phyloP scores from a whole-genome alignment of 92 coral and sea anemone species.

The Porites cylindrica region DNA sequence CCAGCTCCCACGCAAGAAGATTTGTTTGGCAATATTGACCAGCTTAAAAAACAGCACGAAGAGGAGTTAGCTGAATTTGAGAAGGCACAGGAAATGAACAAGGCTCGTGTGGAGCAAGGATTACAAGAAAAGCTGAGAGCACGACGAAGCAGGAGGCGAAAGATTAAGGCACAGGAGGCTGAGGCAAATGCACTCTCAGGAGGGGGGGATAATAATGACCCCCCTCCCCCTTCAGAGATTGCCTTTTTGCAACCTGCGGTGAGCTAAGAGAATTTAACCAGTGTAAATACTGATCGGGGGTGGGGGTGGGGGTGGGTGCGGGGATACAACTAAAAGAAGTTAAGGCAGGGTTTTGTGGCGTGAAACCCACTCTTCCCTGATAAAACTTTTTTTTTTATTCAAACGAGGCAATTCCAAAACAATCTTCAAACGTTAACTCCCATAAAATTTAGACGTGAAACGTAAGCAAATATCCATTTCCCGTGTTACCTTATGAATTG shows the following conservation, averaged over 20 bases:
- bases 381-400: too few relatives aligned
- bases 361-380: too few relatives aligned
- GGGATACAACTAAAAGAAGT: too few relatives aligned
- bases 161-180: slow-evolving; percentile 78
- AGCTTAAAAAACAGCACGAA: slow-evolving; percentile 93
- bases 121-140: slow-evolving; percentile 94
- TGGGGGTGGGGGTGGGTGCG: too few relatives aligned
- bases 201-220: slow-evolving; percentile 22
- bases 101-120: slow-evolving; percentile 93
- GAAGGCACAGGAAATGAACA: slow-evolving; percentile 91
- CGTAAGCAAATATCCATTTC: too few relatives aligned
- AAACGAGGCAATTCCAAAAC: too few relatives aligned
- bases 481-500: too few relatives aligned
- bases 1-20: slow-evolving; percentile 87
- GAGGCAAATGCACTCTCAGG: slow-evolving; percentile 61
- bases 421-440: too few relatives aligned
- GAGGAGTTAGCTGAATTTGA: slow-evolving; percentile 96
- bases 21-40: slow-evolving; percentile 94
- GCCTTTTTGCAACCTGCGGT: background rate
- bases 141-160: slow-evolving; percentile 85
- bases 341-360: too few relatives aligned
- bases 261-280: too few relatives aligned
- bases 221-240: slow-evolving; percentile 50
- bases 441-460: too few relatives aligned
- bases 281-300: too few relatives aligned